phyloP scores from a whole-genome alignment of 2,113 vertebrate genomes.

The Phoenicopterus ruber region DNA sequence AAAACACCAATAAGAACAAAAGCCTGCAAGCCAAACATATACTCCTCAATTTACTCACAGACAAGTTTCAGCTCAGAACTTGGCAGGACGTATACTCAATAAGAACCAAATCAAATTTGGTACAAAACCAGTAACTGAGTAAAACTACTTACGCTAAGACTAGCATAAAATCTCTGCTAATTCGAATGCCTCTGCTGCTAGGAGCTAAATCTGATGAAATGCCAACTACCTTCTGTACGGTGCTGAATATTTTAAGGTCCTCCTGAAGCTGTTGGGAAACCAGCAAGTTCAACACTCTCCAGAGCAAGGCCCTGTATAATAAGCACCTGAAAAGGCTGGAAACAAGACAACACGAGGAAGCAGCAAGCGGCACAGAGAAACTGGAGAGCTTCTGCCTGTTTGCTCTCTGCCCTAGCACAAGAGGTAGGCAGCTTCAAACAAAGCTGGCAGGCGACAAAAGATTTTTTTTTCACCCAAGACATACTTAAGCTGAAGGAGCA shows the following conservation, averaged over 20 bases:
- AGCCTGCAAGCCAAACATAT: background rate
- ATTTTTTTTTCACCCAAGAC: background rate
- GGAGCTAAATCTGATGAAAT: background rate
- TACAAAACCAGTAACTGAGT: background rate
- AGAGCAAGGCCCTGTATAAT: background rate
- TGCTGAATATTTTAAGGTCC: background rate
- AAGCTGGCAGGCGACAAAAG: background rate
- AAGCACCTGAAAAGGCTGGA: background rate
- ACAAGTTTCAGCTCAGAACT: background rate
- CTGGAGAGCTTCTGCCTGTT: background rate
- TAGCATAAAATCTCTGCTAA: background rate
- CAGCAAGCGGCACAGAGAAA: background rate
- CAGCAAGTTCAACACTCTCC: background rate
- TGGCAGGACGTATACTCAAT: rapidly evolving
- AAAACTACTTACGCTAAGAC: background rate
- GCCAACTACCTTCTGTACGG: background rate
- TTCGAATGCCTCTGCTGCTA: background rate
- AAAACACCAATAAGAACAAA: background rate
- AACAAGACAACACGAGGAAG: background rate
- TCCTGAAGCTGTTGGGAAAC: background rate
- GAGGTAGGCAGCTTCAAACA: background rate
- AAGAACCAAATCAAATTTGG: background rate
- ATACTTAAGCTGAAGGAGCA: background rate
- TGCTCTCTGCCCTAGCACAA: background rate
- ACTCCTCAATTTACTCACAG: background rate